These are phyloP conservation scores for Perodicticus potto DNA, from an alignment of 2,797 vertebrate species.

Conservation along the genomic window DNA sequence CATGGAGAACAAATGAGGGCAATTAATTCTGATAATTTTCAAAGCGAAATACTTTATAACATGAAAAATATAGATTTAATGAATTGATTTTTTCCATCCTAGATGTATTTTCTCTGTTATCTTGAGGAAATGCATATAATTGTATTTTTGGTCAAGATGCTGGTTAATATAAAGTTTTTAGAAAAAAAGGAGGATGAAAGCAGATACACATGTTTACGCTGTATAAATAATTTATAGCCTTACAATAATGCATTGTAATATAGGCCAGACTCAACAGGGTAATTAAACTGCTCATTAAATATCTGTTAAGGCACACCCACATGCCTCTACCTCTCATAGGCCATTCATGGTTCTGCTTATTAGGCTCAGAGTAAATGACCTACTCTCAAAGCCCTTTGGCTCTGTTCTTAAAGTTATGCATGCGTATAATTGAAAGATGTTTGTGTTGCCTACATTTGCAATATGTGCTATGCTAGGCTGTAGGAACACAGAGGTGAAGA, in stretches of 20 bases:
- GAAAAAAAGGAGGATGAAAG: constrained; percentile 29
- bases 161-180: constrained; percentile 64
- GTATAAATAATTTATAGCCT: constrained; percentile 72
- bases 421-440: background rate
- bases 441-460: background rate
- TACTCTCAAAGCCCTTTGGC: background rate
- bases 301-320: constrained; percentile 58
- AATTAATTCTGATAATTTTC: constrained; percentile 75
- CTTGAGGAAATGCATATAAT: constrained; percentile 36
- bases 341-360: constrained; percentile 45
- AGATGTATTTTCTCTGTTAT: constrained; percentile 51
- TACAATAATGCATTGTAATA: constrained; percentile 64
- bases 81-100: constrained; percentile 69
- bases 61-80: constrained; percentile 72
- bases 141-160: constrained; percentile 54
- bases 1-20: constrained; percentile 64
- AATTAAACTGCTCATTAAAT: constrained; percentile 74
- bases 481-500: background rate
- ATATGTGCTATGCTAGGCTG: background rate
- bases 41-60: constrained; percentile 75
- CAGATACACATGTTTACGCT: constrained; percentile 55
- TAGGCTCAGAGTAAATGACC: constrained; percentile 38
- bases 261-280: constrained; percentile 41
- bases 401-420: constrained; percentile 7
- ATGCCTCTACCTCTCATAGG: constrained; percentile 18